Evolutionary conservation across 2,797 vertebrate genomes (phyloP).

Genomic region (Xenopus petersii): DNA sequence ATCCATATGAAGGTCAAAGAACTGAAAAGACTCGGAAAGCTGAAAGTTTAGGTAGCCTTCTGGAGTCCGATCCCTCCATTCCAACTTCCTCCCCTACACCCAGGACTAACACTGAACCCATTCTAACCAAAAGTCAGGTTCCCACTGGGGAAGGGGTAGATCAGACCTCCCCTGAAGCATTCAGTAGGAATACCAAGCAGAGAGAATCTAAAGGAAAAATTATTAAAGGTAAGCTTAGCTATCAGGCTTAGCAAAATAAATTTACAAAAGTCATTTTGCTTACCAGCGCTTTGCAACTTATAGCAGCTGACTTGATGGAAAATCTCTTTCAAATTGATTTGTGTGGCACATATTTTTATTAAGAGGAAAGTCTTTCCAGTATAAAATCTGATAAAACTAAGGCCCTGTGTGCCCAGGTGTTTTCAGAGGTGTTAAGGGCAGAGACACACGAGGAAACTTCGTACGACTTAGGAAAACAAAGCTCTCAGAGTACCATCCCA

Average conservation of each 20-base stretch:
- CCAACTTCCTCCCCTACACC: conserved; percentile 66
- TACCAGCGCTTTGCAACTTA: too few relatives aligned
- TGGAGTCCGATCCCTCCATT: conserved; percentile 62
- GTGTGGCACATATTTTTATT: too few relatives aligned
- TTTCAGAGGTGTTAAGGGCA: too few relatives aligned
- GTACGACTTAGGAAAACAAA: too few relatives aligned
- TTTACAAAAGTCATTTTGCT: too few relatives aligned
- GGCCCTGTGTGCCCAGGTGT: too few relatives aligned
- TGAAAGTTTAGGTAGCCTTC: conserved; percentile 63
- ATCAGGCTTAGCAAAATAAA: not conserved
- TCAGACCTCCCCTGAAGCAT: conserved; percentile 70
- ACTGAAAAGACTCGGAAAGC: conserved; percentile 57
- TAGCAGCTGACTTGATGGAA: too few relatives aligned
- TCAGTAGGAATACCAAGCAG: conserved; percentile 74
- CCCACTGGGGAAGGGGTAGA: conserved; percentile 66
- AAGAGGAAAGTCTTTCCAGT: too few relatives aligned
- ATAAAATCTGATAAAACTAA: too few relatives aligned
- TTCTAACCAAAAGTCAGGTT: conserved; percentile 62
- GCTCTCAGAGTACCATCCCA: too few relatives aligned
- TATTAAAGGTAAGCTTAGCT: conserved; percentile 70
- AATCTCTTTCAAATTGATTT: too few relatives aligned
- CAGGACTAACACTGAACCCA: conserved; percentile 69
- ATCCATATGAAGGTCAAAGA: conserved; percentile 55
- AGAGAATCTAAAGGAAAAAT: conserved; percentile 79
- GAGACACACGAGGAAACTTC: too few relatives aligned